Percentiles rank a stretch among this genome's conserved stretches.
These are phyloP conservation scores for Cheilosia vernalis DNA, from an alignment of 2,888 invertebrate genomes.

Conservation along the genomic window DNA sequence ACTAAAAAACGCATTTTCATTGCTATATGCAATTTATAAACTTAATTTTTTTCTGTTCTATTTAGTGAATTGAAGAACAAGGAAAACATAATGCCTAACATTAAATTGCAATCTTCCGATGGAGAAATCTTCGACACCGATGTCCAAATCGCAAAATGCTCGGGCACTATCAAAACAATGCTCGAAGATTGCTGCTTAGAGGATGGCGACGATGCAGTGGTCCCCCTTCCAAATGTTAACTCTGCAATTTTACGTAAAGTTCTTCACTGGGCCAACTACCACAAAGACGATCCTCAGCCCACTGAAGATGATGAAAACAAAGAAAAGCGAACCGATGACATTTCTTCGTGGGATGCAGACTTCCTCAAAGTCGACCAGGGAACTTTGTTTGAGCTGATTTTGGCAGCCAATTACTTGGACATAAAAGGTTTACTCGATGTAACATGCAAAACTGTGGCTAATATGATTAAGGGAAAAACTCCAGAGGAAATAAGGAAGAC, in stretches of 20 bases:
- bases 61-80: conserved; percentile 21
- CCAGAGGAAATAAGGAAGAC: conserved; percentile 98
- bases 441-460: conserved; percentile 98
- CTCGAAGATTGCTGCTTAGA: conserved; percentile 96
- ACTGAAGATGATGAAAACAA: conserved; percentile 99
- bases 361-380: conserved; percentile 99
- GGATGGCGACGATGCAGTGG: conserved; percentile 95
- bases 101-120: conserved; percentile 97
- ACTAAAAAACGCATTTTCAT: conserved; percentile 15
- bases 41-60: neutral
- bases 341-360: conserved; percentile 99
- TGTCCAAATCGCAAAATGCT: conserved; percentile 98
- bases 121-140: conserved; percentile 98
- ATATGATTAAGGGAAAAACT: conserved; percentile 99
- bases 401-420: conserved; percentile 98
- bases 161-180: conserved; percentile 99
- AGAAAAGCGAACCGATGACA: conserved; percentile 99
- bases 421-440: conserved; percentile 98
- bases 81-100: conserved; percentile 90
- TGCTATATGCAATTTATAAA: neutral
- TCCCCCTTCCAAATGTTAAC: conserved; percentile 98
- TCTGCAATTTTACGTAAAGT: conserved; percentile 98
- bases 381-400: conserved; percentile 96
- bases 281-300: conserved; percentile 97
- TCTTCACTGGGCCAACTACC: conserved; percentile 96